Evolutionary conservation across 2,797 vertebrate genomes (phyloP).

Genomic region (Pangasius djambal): DNA sequence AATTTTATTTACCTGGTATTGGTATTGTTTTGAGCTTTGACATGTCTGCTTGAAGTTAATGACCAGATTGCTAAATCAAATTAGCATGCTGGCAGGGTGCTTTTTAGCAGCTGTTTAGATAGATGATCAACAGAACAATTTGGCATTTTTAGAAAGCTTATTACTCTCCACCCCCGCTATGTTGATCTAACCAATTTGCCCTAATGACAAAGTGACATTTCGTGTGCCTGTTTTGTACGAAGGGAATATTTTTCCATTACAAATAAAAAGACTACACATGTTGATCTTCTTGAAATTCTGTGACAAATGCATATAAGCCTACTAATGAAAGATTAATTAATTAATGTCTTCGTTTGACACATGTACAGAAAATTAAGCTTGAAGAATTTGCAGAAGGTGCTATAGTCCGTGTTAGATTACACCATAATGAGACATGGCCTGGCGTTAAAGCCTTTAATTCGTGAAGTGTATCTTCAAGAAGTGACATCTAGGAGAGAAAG

Average conservation of each 20-base stretch:
- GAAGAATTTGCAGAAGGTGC: background rate
- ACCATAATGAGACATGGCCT: background rate
- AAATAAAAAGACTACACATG: background rate
- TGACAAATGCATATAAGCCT: background rate
- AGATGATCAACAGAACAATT: conserved; percentile 52
- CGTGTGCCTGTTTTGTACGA: background rate
- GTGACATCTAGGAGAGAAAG: background rate
- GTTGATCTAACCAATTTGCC: conserved; percentile 43
- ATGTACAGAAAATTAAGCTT: background rate
- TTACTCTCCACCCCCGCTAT: conserved; percentile 37
- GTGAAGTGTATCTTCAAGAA: background rate
- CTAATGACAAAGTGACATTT: conserved; percentile 18
- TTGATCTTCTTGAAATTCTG: background rate
- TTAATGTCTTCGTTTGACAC: background rate
- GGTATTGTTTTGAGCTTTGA: conserved; percentile 43
- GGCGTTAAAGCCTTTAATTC: background rate
- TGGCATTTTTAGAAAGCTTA: conserved; percentile 50
- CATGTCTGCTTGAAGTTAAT: conserved; percentile 50
- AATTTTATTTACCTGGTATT: conserved; percentile 32
- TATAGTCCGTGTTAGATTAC: background rate
- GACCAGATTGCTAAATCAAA: conserved; percentile 53
- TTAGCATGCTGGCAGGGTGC: conserved; percentile 44
- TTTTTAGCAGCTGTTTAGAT: conserved; percentile 55
- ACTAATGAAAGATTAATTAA: background rate
- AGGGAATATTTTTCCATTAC: background rate